Conservation (phyloP, 2,113 vertebrate species). For the Syngnathus floridae region DNA sequence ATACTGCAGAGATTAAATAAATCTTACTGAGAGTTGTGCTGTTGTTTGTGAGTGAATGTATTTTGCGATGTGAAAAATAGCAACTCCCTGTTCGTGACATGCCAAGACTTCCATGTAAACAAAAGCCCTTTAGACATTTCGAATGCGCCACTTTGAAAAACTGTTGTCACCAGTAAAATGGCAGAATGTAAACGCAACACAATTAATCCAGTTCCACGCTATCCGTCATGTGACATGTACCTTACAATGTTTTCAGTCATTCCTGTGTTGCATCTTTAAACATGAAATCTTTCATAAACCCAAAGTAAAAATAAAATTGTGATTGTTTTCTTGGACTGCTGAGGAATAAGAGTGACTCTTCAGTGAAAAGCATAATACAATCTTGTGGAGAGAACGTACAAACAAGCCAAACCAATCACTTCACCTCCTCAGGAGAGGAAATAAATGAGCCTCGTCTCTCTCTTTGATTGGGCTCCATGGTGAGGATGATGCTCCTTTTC, state of each 20-base stretch:
- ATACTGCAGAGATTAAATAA: too few species aligned
- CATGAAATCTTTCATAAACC: slow-evolving; percentile 3
- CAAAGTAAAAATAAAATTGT: neutral
- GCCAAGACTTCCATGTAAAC: too few species aligned
- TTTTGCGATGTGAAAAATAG: too few species aligned
- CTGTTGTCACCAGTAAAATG: too few species aligned
- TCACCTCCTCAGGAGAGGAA: slow-evolving; percentile 1
- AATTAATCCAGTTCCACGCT: too few species aligned
- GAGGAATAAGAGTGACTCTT: neutral
- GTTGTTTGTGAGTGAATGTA: too few species aligned
- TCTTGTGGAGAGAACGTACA: neutral
- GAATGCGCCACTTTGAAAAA: too few species aligned
- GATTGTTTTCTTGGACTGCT: neutral
- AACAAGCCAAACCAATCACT: slow-evolving; percentile 9
- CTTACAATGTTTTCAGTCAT: neutral
- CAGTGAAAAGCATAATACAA: neutral
- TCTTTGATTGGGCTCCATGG: slow-evolving; percentile 14
- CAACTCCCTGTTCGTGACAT: too few species aligned
- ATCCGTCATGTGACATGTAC: neutral
- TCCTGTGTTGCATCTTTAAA: neutral
- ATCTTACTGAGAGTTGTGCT: too few species aligned
- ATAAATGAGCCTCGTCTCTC: slow-evolving; percentile 18
- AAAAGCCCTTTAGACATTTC: too few species aligned
- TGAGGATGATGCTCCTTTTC: slow-evolving; percentile 28
- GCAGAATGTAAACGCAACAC: too few species aligned